Base-by-base conservation (phyloP, 1,140 invertebrate genomes). In the Papilio dardanus region DNA sequence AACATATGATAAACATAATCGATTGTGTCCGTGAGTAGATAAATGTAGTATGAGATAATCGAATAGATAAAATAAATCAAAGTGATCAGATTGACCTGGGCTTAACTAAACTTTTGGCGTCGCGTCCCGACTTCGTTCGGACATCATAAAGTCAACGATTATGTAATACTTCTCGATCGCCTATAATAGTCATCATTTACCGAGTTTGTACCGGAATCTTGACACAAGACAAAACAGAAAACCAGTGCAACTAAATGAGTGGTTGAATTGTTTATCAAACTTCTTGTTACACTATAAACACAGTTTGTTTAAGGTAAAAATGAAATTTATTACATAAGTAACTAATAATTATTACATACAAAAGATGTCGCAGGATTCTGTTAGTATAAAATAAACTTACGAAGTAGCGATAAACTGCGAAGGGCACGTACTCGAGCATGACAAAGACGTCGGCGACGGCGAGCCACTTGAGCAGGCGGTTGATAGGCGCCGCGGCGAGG, bases 371-470 rank as follows among this genome's bases (percentile, higher is more conserved):
- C 3, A 16, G 14, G 42, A 46, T n/a, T 5, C n/a, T n/a, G 28
- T 31, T 31, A 21, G 50, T 54, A 42, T 37, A 71, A 37, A 42
- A 54, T 42, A 67, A 78, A 86, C 87, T 83, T 75, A 95, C 93
- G 37, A 97, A 91, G 85, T 97, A 97, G 82, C 95, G 95, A 85
- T 97, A 97, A 35, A 96, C 91, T 0, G 96, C 95, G 86, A 97
- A 98, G 1, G 97, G 97, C 68, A 97, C 95, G 84, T 98, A 98
- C 79, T 97, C 97, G 42, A 97, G 83, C 97, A 98, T 98, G 6
- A 98, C 96, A 69, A 98, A 93, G 94, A 97, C 96, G 85, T 98
- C 97, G 0, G 96, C 96, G 0, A 97, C 95, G 0, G 97, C 97
- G 50, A 98, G 76, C 90, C 91, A 93, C 77, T 93, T 95, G 2